These are phyloP conservation scores for Aegotheles bennettii DNA, from an alignment of 2,113 vertebrate species.

Conservation along the genomic window DNA sequence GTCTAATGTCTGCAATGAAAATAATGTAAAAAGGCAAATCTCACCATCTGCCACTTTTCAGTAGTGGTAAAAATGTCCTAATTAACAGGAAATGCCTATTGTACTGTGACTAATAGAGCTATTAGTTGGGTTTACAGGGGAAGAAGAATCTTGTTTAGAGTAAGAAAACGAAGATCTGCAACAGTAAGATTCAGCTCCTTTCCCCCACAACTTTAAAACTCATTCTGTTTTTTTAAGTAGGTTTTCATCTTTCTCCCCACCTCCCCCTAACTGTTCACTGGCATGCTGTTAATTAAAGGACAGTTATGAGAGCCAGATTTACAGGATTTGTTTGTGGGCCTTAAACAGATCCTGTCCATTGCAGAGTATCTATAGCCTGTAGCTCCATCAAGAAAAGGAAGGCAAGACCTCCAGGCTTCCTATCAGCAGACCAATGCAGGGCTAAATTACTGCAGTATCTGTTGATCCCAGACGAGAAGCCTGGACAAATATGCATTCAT, in stretches of 20 bases:
- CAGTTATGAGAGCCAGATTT: neutral
- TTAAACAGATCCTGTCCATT: neutral
- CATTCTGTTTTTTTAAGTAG: neutral
- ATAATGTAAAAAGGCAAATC: conserved; percentile 30
- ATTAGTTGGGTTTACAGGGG: neutral
- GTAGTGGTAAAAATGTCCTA: neutral
- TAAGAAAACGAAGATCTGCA: neutral
- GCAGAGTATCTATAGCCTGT: neutral
- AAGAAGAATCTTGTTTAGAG: neutral
- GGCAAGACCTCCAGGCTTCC: neutral
- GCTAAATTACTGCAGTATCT: neutral
- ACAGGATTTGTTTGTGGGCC: neutral
- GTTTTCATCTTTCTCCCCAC: neutral
- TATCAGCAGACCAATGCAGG: neutral
- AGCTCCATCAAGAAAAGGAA: neutral
- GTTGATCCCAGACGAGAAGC: neutral
- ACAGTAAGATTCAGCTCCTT: neutral
- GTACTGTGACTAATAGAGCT: neutral
- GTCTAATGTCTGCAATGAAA: neutral
- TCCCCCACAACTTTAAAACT: neutral
- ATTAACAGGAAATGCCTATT: neutral
- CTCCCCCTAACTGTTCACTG: neutral
- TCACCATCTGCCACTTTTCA: conserved; percentile 8
- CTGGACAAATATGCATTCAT: neutral
- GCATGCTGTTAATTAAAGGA: neutral